A percentile compares a stretch with the other conserved stretches of the same genome.
phyloP scores from a whole-genome alignment of 2,797 vertebrate species.

The Schizopygopsis malacanthus region DNA sequence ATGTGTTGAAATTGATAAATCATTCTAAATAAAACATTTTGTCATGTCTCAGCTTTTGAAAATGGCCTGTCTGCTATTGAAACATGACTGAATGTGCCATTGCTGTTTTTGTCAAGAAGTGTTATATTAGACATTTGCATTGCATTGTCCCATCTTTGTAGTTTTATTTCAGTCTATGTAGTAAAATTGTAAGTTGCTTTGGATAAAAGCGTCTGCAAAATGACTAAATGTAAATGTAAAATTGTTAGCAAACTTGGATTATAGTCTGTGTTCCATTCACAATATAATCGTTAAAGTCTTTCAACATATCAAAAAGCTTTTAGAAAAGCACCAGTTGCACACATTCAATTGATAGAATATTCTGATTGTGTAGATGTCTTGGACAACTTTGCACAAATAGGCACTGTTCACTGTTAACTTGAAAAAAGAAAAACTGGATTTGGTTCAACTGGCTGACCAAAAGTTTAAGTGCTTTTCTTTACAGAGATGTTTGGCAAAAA shows the following conservation, averaged over 20 bases:
- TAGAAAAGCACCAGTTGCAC: conserved; percentile 42
- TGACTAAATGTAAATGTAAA: not conserved
- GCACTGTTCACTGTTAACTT: conserved; percentile 39
- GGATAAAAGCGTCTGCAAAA: too few relatives aligned
- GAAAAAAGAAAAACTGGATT: conserved; percentile 39
- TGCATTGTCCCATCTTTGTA: not conserved
- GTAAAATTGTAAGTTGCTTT: not conserved
- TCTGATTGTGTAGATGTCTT: conserved; percentile 40
- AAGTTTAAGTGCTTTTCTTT: conserved; percentile 51
- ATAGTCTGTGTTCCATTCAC: conserved; percentile 29
- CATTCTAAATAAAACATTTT: conserved; percentile 19
- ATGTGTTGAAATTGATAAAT: conserved; percentile 21
- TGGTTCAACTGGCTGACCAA: conserved; percentile 41
- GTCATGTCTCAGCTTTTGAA: not conserved
- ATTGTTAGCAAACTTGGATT: conserved; percentile 30
- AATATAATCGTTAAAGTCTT: conserved; percentile 13
- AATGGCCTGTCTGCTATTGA: conserved; percentile 2
- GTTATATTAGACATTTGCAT: conserved; percentile 3
- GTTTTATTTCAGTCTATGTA: not conserved
- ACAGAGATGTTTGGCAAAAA: conserved; percentile 48
- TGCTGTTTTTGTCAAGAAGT: not conserved
- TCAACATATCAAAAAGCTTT: conserved; percentile 25
- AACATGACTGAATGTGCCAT: conserved; percentile 10
- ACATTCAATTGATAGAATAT: conserved; percentile 50
- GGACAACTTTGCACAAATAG: conserved; percentile 45